A percentile compares a stretch with the other conserved stretches of the same genome.
These are phyloP conservation scores for Parnassius mnemosyne DNA, from an alignment of 2,888 invertebrate genomes.

Conservation along the genomic window DNA sequence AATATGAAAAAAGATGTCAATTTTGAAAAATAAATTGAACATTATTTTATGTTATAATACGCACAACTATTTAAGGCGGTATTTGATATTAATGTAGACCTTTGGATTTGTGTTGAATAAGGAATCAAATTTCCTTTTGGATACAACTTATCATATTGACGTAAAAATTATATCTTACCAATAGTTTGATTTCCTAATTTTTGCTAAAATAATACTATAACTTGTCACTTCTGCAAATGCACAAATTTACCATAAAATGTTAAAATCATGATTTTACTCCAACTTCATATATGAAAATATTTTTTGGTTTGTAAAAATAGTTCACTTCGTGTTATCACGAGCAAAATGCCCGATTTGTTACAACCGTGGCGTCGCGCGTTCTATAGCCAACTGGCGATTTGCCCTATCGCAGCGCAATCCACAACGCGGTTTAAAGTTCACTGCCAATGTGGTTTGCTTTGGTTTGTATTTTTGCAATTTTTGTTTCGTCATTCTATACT, in stretches of 20 bases:
- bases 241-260: no score
- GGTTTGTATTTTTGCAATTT: conserved; percentile 20
- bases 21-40: no score
- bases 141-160: neutral
- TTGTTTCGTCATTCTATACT: conserved; percentile 11
- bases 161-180: conserved; percentile 3
- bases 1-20: no score
- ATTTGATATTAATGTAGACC: neutral
- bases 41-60: no score
- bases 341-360: conserved; percentile 27
- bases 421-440: conserved; percentile 68
- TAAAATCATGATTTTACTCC: no score
- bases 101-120: neutral
- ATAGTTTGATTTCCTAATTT: no score
- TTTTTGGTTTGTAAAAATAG: neutral
- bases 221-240: no score
- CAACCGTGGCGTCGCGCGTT: conserved; percentile 50
- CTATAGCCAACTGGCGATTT: conserved; percentile 75
- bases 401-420: conserved; percentile 60
- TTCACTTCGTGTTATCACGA: conserved; percentile 22
- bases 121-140: neutral
- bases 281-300: no score
- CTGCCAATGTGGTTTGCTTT: conserved; percentile 30
- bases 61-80: neutral
- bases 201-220: neutral